Conservation (phyloP, 2,888 invertebrate genomes). For the Tenodera sinensis region DNA sequence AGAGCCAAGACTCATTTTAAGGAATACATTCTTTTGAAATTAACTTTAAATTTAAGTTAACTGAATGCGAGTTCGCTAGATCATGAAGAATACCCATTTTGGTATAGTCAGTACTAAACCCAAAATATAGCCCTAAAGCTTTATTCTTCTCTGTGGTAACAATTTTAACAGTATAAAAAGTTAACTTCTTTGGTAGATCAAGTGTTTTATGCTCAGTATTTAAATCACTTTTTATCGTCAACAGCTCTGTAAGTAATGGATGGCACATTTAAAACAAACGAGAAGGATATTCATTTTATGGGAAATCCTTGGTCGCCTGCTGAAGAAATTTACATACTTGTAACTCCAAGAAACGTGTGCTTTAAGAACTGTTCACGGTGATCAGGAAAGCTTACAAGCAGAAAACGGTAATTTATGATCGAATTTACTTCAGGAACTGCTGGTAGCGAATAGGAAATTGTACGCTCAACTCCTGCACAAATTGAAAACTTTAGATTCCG, state of each 20-base stretch:
- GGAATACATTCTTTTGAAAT: too few relatives aligned
- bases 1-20: too few relatives aligned
- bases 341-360: background rate
- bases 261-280: background rate
- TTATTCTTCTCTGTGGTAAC: too few relatives aligned
- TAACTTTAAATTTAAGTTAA: too few relatives aligned
- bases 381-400: background rate
- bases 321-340: background rate
- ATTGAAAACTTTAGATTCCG: background rate
- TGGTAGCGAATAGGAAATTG: background rate
- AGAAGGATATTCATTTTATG: background rate
- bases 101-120: too few relatives aligned
- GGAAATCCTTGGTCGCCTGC: background rate
- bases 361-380: background rate
- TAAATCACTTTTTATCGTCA: too few relatives aligned
- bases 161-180: too few relatives aligned
- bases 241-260: background rate
- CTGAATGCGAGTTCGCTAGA: too few relatives aligned
- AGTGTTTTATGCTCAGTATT: too few relatives aligned
- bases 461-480: background rate
- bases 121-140: too few relatives aligned
- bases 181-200: too few relatives aligned
- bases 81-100: too few relatives aligned
- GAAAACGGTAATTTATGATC: background rate
- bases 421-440: background rate